A percentile compares a stretch with the other conserved stretches of the same genome.
Conservation (phyloP, 2,113 vertebrate genomes). For the Uropsilus gracilis region DNA sequence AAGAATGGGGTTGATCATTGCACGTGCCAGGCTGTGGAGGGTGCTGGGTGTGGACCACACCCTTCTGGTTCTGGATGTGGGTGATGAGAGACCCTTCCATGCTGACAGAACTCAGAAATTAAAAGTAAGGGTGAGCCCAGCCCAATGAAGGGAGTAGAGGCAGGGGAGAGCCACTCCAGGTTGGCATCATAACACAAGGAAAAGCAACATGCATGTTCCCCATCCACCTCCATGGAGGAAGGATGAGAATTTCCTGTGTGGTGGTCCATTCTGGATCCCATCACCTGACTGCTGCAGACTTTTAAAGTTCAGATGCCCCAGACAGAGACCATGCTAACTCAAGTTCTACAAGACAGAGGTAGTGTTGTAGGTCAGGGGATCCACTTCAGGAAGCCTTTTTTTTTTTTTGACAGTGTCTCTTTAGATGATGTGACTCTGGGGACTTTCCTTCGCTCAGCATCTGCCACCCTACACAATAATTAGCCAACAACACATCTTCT, state of each 20-base stretch:
- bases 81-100: neutral
- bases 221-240: neutral
- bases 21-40: no score
- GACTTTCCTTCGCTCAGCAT: slow-evolving; percentile 32
- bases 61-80: neutral
- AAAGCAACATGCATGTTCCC: neutral
- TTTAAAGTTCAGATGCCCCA: neutral
- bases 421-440: slow-evolving; percentile 58
- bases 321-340: neutral
- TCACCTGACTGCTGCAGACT: neutral
- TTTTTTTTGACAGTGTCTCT: slow-evolving; percentile 63
- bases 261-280: neutral
- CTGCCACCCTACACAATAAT: slow-evolving; percentile 68
- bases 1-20: no score
- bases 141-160: neutral
- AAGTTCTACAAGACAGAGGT: slow-evolving; percentile 18
- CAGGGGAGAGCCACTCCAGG: neutral
- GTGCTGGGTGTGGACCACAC: neutral
- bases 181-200: accelerated
- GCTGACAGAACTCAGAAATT: neutral
- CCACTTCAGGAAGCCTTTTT: slow-evolving; percentile 26
- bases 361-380: slow-evolving; percentile 33
- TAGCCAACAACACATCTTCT: slow-evolving; percentile 59
- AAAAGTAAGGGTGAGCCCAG: neutral
- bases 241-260: neutral